Base-by-base conservation (phyloP, 1,140 invertebrate genomes). In the Eulimnadia texana region DNA sequence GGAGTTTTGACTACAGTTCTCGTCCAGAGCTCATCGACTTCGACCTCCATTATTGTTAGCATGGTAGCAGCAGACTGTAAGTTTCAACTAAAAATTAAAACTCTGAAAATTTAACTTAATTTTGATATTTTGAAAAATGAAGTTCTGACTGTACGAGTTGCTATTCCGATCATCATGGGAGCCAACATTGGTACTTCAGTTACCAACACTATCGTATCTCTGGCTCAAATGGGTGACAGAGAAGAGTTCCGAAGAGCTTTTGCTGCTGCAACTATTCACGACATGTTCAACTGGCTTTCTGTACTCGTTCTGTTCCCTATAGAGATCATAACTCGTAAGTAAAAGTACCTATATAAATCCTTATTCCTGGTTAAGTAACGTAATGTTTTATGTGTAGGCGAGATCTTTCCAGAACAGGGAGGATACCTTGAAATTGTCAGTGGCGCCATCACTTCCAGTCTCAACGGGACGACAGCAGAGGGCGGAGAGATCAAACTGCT, bases 21-120 rank as follows among this genome's bases (percentile, higher is more conserved):
- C 2, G 74, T 83, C 3, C 82, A 83, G 69, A 78, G 76, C 66
- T 79, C 78, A 9, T 79, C 78, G 2, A 83, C 81, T 1, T 77
- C 79, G 1, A 82, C 79, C 0, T 80, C 78, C 1, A 79, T 83
- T 19, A 71, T 82, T 25, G 80, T 83, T 22, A 77, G 78, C 52
- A 80, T 83, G 78, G 79, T 83, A 3, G 76, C 74, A 3, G 72
- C 78, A 20, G 70, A 68, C 50, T 67, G 80, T 81, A 70, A 74
- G 72, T 69, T 33, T 56, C 19, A 50, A 33, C 23, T 23, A n/a
- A n/a, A n/a, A n/a, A n/a, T n/a, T 55, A 13, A 53, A 19, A 22
- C 11, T 49, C 11, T 11, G 19, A 49, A 49, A 49, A 19, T n/a
- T 11, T 49, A 19, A 11, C 11, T 49, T 49, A 49, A 49, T 49